Percentiles rank a stretch among this genome's conserved stretches.
Evolutionary conservation across 2,797 vertebrate genomes (phyloP).

Genomic region (Orientallactaga sibirica): DNA sequence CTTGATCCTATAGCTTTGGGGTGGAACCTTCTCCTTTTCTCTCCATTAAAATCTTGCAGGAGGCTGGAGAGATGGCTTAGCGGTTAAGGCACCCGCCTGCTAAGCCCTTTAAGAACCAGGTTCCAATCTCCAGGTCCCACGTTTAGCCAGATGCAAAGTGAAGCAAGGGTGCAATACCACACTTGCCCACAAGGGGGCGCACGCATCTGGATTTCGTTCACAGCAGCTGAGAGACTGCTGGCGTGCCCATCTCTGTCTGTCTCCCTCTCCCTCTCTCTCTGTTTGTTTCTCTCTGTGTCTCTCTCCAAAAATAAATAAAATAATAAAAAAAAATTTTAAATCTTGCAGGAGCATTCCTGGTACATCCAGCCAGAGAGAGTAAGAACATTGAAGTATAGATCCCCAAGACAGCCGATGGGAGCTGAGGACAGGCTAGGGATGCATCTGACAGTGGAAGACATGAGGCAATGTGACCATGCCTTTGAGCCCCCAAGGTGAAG

Average conservation of each 20-base stretch:
- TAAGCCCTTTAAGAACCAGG: no score
- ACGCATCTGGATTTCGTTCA: no score
- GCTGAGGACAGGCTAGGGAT: not conserved
- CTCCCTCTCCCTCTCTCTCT: no score
- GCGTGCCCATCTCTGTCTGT: no score
- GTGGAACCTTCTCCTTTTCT: not conserved
- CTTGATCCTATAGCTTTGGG: not conserved
- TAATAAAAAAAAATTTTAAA: not conserved
- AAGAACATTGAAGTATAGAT: not conserved
- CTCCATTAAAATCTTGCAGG: not conserved
- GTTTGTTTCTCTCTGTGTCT: no score
- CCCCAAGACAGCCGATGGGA: not conserved
- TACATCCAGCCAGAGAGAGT: not conserved
- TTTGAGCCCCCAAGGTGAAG: not conserved
- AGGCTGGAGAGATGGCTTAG: not conserved
- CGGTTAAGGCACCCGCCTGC: no score
- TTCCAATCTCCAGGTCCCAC: no score
- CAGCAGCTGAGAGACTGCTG: no score
- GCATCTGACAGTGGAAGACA: not conserved
- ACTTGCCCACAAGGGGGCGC: no score
- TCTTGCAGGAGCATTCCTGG: not conserved
- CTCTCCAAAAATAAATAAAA: no score
- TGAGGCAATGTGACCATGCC: rapidly evolving
- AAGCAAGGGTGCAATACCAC: no score
- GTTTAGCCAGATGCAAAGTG: no score